Evolutionary conservation across 2,113 vertebrate genomes (phyloP), one percentile per base, ranked within the genome.

Genomic region (Pyrgilauda ruficollis): DNA sequence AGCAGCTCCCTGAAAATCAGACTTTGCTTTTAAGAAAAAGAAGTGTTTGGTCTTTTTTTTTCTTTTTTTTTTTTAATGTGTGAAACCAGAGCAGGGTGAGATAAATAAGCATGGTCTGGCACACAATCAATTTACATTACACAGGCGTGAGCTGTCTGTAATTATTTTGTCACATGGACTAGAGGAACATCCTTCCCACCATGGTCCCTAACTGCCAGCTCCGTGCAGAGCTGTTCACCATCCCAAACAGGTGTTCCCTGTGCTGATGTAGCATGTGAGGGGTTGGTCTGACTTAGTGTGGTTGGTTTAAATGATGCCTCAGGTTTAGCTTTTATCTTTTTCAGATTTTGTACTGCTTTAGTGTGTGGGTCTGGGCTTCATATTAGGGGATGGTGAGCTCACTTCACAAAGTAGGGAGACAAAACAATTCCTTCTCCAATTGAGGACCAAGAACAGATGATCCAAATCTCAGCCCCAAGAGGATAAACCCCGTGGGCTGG

Each of bases 121-220:
- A 39, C 17, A 10, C 8, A 27, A 11, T 44, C 18, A 10, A 5
- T 78, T 87, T 39, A 30, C 30, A 13, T 53, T 4, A 46, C 28
- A 61, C 2, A 11, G 30, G 2, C 24, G 35, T 0, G 2, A 6
- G 33, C 7, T 70, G 35, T 58, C 52, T 70, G 20, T 30, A 50
- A 49, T 33, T 64, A 44, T 62, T 89, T 77, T 0, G 0, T 3
- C 23, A 27, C 15, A 4, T 0, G 14, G 15, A 30, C 24, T 9
- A 7, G 31, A 58, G 61, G 10, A 87, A 3, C 9, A 5, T 37
- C 62, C 49, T 83, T 80, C 31, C 43, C 11, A 62, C 15, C 20
- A 8, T 0, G 0, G 7, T 37, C 23, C 9, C 27, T 37, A 10
- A 18, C 4, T 3, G 0, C 8, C 63, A 62, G 31, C 37, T 90